Evolutionary conservation across 2,888 invertebrate species (phyloP).

Genomic region (Chaetogeoica ovagalla): DNA sequence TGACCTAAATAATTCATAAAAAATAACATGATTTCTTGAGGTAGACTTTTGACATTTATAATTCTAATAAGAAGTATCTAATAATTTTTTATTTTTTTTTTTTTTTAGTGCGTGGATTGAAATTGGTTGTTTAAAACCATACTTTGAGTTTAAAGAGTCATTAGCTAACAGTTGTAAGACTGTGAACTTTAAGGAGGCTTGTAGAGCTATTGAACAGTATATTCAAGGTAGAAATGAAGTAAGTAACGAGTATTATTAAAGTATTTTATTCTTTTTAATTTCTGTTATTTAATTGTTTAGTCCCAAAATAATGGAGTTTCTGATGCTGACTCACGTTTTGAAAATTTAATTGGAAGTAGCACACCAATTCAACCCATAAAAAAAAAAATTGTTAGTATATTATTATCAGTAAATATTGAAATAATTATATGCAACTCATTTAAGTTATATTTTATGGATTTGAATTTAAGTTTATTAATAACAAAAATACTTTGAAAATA

Average conservation of each 20-base stretch:
- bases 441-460: too few species aligned
- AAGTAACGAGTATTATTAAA: conserved; percentile 13
- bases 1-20: too few species aligned
- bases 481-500: too few species aligned
- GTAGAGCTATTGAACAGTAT: conserved; percentile 78
- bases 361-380: not conserved
- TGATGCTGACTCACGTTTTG: conserved; percentile 23
- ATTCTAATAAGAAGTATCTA: too few species aligned
- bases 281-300: conserved; percentile 8
- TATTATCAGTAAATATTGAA: too few species aligned
- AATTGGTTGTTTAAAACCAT: conserved; percentile 79
- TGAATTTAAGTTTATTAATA: too few species aligned
- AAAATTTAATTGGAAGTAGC: conserved; percentile 2
- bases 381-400: conserved; percentile 21
- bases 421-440: too few species aligned
- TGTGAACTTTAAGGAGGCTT: conserved; percentile 75
- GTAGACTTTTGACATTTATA: too few species aligned
- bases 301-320: conserved; percentile 19
- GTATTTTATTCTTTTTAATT: conserved; percentile 15
- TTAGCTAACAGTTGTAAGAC: conserved; percentile 76
- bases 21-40: too few species aligned
- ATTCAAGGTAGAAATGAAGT: conserved; percentile 67
- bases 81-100: conserved; percentile 53
- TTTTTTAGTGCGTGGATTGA: conserved; percentile 84
- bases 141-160: conserved; percentile 77